These are phyloP conservation scores for Acropora yongei DNA, from an alignment of 64 coral and sea anemone species.

Conservation along the genomic window DNA sequence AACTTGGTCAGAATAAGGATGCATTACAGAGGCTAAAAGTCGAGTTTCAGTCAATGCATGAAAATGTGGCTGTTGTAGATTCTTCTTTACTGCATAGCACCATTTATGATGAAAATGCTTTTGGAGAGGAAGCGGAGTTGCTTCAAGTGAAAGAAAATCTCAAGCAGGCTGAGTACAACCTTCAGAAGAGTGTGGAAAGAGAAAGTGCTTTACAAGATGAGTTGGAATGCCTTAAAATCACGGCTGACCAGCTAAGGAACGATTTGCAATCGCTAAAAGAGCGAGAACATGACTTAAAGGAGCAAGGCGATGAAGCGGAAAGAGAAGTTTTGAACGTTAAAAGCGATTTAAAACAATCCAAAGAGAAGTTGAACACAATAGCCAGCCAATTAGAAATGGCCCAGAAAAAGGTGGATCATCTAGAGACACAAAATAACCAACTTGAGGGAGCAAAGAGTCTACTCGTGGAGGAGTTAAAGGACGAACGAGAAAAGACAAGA, in stretches of 20 bases:
- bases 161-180: background rate
- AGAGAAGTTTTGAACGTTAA: background rate
- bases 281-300: background rate
- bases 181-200: background rate
- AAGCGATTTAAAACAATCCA: background rate
- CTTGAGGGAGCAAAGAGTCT: slow-evolving; percentile 1
- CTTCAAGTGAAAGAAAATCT: slow-evolving; percentile 1
- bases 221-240: background rate
- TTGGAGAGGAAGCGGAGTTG: background rate
- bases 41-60: slow-evolving; percentile 9
- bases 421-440: slow-evolving; percentile 17
- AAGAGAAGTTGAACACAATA: background rate
- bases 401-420: background rate
- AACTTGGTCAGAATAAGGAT: slow-evolving; percentile 22
- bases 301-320: background rate
- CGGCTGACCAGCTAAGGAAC: background rate
- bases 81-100: background rate
- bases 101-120: background rate
- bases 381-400: background rate
- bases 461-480: background rate
- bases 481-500: slow-evolving; percentile 1
- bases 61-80: slow-evolving; percentile 1
- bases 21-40: slow-evolving; percentile 16
- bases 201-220: slow-evolving; percentile 17
- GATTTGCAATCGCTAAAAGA: background rate